Conservation (phyloP, 1,140 invertebrate genomes). For the Latrodectus geometricus region DNA sequence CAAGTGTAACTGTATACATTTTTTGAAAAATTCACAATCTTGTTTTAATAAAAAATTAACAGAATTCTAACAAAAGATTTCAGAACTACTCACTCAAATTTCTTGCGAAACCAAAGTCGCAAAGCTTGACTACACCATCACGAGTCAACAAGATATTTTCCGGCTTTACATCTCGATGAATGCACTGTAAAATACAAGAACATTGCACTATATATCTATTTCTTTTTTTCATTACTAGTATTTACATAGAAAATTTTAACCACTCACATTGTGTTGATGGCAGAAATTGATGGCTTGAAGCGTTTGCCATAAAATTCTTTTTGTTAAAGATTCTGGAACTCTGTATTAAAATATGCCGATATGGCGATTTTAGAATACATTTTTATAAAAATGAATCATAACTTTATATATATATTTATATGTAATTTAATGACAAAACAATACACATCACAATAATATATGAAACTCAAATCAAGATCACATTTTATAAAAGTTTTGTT, state of each 20-base stretch:
- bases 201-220: no score
- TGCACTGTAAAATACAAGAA: conserved; percentile 74
- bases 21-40: not conserved
- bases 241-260: not conserved
- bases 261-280: conserved; percentile 84
- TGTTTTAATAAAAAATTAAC: not conserved
- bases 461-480: no score
- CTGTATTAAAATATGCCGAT: conserved; percentile 70
- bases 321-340: conserved; percentile 88
- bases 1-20: no score
- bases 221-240: no score
- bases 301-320: conserved; percentile 95
- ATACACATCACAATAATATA: no score
- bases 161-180: conserved; percentile 97
- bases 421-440: no score
- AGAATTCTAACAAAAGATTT: conserved; percentile 27
- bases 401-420: no score
- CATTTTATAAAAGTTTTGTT: no score
- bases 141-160: conserved; percentile 98
- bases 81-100: conserved; percentile 84
- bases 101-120: conserved; percentile 98
- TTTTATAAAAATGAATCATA: not conserved
- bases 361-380: not conserved
- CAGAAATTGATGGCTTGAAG: conserved; percentile 95
- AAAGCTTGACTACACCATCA: conserved; percentile 94